These are phyloP conservation scores for Trichosurus vulpecula DNA, from an alignment of 2,797 vertebrate genomes.

Conservation along the genomic window DNA sequence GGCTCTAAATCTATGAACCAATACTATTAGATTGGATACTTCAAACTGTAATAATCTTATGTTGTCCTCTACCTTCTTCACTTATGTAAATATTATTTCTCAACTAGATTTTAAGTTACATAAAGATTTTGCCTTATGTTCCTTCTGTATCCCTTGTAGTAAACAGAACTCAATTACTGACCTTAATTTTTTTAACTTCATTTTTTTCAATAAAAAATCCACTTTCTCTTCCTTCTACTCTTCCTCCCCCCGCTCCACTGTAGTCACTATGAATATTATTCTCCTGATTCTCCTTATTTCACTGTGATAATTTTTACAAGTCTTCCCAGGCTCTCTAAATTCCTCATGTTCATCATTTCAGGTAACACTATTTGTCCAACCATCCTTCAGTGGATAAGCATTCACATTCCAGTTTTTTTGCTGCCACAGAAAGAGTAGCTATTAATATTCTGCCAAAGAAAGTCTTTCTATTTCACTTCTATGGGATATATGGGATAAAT, in stretches of 20 bases:
- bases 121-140: background rate
- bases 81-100: background rate
- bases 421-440: background rate
- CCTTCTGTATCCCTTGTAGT: background rate
- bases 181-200: background rate
- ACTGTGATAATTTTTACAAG: background rate
- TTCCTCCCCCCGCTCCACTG: background rate
- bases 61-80: background rate
- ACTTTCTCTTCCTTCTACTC: background rate
- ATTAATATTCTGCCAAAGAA: background rate
- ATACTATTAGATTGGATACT: background rate
- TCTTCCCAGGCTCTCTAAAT: background rate
- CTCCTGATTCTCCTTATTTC: background rate
- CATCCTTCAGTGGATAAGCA: background rate
- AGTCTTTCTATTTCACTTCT: background rate
- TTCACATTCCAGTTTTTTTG: background rate
- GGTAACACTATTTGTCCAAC: background rate
- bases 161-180: background rate
- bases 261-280: background rate
- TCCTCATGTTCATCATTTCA: background rate
- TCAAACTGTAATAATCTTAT: background rate
- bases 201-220: background rate
- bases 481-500: background rate
- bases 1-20: background rate
- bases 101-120: background rate